Evolutionary conservation across 2,888 invertebrate genomes (phyloP), one percentile per base, ranked within the genome.

Genomic region (Idaea aversata): DNA sequence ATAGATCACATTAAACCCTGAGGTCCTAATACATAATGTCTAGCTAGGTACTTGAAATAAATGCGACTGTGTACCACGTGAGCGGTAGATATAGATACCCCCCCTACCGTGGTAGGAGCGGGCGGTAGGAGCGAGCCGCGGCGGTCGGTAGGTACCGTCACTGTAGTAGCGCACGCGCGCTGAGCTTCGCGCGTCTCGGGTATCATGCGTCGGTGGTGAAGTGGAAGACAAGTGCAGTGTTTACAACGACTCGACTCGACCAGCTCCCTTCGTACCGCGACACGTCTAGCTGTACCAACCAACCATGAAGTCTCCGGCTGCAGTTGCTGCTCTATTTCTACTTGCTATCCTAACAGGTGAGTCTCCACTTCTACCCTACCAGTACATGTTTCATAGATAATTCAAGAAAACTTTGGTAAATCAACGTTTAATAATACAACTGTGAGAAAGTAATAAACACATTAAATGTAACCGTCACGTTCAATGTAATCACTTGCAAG

Each of bases 161-260:
- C 25, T 25, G 25, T 25, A 25, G 25, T 25, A 83, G 86, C 83
- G 86, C 81, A 76, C 81, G 83, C 90, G 93, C 91, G 92, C 90
- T 83, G 85, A 86, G 84, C 87, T 83, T 77, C 89, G 92, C 92
- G 92, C 90, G 88, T 84, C 79, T 34, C 68, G 83, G 82, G 84
- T 84, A 90, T 80, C 78, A 88, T 88, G 92, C 86, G 81, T 85
- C 87, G 88, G 90, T 90, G 88, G 93, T 92, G 91, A 87, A 81
- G 86, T 85, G 85, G 25, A 25, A 1, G 25, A 77, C 78, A 70
- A 83, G 90, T 91, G 90, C 77, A 81, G 91, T 92, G 91, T 47
- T 13, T 47, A 5, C 47, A 3, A 47, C 47, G 4, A 47, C 47
- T 2, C 25, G 3, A 25, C 25, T 1, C 1, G 25, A 25, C 25